Conservation (phyloP, 2,888 invertebrate genomes). For the Himalopsyche anomala region DNA sequence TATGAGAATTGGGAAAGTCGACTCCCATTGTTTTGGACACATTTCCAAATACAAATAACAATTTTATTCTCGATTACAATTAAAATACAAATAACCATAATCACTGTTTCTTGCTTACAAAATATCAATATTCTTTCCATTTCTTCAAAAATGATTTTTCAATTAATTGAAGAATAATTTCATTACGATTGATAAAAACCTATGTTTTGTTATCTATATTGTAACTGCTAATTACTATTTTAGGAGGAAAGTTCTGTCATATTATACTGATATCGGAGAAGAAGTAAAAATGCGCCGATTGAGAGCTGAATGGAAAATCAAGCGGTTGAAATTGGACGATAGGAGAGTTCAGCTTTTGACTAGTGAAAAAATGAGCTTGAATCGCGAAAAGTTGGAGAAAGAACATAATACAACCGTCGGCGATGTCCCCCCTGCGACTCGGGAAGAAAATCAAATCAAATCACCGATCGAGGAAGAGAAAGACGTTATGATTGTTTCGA, state of each 20-base stretch:
- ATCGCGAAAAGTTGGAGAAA: conserved; percentile 76
- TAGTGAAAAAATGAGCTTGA: conserved; percentile 76
- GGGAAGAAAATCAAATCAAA: background rate
- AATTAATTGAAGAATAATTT: too few relatives aligned
- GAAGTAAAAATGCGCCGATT: conserved; percentile 78
- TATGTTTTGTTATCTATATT: background rate
- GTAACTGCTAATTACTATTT: conserved; percentile 66
- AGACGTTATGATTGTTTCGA: conserved; percentile 5
- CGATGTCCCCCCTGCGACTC: conserved; percentile 58
- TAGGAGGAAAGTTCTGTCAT: conserved; percentile 79
- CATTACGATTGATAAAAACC: too few relatives aligned
- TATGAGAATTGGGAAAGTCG: too few relatives aligned
- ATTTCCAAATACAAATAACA: too few relatives aligned
- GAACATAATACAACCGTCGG: conserved; percentile 72
- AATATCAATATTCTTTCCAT: too few relatives aligned
- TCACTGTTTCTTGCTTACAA: too few relatives aligned
- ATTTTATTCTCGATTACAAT: too few relatives aligned
- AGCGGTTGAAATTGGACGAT: conserved; percentile 73
- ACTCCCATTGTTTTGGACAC: too few relatives aligned
- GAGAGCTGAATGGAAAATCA: conserved; percentile 78
- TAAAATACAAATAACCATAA: too few relatives aligned
- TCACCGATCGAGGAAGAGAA: background rate
- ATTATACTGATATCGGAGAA: conserved; percentile 80
- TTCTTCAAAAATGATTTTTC: too few relatives aligned
- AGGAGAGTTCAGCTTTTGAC: conserved; percentile 74